Evolutionary conservation across 2,113 vertebrate species (phyloP), one percentile per base, ranked within the genome.

Genomic region (Xenotilapia longispinis): DNA sequence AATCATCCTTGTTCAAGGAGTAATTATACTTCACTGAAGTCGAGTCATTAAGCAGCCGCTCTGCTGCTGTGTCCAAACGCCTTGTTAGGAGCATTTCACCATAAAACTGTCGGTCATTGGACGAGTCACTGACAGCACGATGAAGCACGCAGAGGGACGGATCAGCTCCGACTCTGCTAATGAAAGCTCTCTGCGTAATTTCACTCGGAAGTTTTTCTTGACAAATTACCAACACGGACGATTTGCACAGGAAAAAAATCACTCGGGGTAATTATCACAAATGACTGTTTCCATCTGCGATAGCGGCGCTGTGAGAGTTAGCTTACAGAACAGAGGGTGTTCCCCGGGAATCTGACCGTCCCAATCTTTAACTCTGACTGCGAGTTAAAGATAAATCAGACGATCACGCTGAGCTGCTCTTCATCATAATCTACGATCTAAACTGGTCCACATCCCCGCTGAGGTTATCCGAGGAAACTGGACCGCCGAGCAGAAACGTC

Each of bases 171-270:
- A 21, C 31, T 86, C 83, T 11, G 40, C 51, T 63, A 5, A 84
- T 82, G 6, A 86, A 84, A 91, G 42, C 83, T 45, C 31, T 78
- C 82, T 79, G 89, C 57, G 3, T 88, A 58, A 88, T 92, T 93
- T 87, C 83, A 91, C 84, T 4, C 17, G 47, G 82, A 91, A 82
- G 89, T 88, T 92, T 83, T 87, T 86, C 89, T 89, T 87, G 84
- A 92, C 87, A 83, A 85, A 92, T 93, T 85, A 85, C 87, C 84
- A 86, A 91, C 83, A 87, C 4, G 65, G 85, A 75, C 84, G 26
- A 88, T 91, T 93, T 89, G 91, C 80, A 51, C 7, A 5, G 82
- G 80, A 91, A 82, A 82, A 87, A 83, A 86, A 86, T 87, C 26
- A 82, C 80, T 31, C 42, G 23, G 47, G 38, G 36, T 57, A 83